Evolutionary conservation across 2,113 vertebrate genomes (phyloP), one percentile per base, ranked within the genome.

Genomic region (Neolamprologus sp.): DNA sequence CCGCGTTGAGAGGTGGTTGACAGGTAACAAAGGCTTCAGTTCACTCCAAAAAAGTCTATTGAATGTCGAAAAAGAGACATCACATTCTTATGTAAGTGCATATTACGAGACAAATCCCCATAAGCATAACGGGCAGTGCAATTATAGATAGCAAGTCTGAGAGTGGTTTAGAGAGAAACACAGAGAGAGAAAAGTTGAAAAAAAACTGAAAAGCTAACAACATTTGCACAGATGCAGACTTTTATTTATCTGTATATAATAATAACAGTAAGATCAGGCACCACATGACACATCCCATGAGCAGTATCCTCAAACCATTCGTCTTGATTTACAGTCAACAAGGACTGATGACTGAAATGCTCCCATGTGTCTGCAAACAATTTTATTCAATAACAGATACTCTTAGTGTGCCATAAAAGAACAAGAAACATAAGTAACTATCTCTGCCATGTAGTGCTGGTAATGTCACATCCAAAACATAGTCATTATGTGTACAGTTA

Each of bases 271-370:
- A 51, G 42, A 90, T 90, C 9, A 9, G 7, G 6, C 5, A 6
- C 51, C 58, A 26, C 80, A 8, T 65, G 88, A 75, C 79, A 12
- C 23, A 81, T 80, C 55, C 47, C 53, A 45, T 81, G 87, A 87
- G 75, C 87, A 33, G 49, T 89, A 63, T 4, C 51, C 83, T 53
- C 26, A 14, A n/a, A 78, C 45, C 86, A 58, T 54, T 80, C 7
- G 9, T 88, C 80, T 89, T 33, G 45, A 93, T 96, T 95, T 96
- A 95, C 92, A 94, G 94, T 94, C 93, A 95, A 93, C 93, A 95
- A 9, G 3, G 26, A 21, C 33, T 75, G 83, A 85, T 75, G 86
- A 87, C 86, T 88, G 83, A 91, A 33, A 83, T 12, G 53, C 86
- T 54, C 19, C 75, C 84, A 35, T 81, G 87, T 89, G 91, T 91